Conservation (phyloP, 2,888 invertebrate species). For the Ophion obscuratus region DNA sequence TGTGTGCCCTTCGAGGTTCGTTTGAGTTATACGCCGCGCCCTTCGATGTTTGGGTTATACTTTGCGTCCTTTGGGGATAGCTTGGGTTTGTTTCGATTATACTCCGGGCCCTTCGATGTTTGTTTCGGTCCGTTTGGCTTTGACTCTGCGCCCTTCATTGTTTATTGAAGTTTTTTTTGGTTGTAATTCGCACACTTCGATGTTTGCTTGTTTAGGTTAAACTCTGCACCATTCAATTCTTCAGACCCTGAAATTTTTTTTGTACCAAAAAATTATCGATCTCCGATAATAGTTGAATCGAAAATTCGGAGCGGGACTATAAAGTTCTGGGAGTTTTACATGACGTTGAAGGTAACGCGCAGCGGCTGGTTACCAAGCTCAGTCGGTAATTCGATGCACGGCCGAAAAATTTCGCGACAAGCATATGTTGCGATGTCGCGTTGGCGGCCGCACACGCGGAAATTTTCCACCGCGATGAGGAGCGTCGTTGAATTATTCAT, state of each 20-base stretch:
- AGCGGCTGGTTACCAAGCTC: background rate
- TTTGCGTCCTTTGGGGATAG: too few species aligned
- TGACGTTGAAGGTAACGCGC: background rate
- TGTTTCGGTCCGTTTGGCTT: background rate
- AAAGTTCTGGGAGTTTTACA: background rate
- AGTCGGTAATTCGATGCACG: background rate
- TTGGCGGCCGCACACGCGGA: background rate
- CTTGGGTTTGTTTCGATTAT: background rate
- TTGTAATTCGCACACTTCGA: background rate
- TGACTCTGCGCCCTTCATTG: background rate
- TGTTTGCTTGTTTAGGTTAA: background rate
- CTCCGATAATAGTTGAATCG: background rate
- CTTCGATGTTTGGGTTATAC: background rate
- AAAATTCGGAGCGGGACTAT: background rate
- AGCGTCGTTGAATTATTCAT: conserved; percentile 22
- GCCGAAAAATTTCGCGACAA: background rate
- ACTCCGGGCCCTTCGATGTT: background rate
- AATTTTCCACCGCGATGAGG: conserved; percentile 17
- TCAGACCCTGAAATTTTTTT: background rate
- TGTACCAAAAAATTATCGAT: background rate
- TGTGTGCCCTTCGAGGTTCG: background rate
- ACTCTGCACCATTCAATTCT: background rate
- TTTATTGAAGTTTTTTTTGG: background rate
- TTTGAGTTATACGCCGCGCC: background rate
- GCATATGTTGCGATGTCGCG: background rate